Percentiles rank a stretch among this genome's conserved stretches.
These are phyloP conservation scores for Drosophila pallidifrons DNA, from an alignment of 1,140 invertebrate species.

Conservation along the genomic window DNA sequence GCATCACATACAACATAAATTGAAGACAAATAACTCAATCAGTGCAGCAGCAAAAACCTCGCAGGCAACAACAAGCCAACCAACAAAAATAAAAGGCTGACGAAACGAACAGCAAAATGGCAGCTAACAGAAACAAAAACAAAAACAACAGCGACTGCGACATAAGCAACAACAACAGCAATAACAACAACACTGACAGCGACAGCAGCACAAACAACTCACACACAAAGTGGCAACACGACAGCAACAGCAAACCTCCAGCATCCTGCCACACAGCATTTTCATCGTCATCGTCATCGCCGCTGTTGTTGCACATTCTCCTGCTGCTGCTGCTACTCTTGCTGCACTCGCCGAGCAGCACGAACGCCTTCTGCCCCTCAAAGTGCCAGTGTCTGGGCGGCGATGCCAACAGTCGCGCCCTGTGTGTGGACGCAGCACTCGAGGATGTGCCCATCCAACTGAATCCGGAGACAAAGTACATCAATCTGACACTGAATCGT, in stretches of 20 bases:
- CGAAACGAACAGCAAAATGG: slow-evolving; percentile 42
- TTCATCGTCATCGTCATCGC: slow-evolving; percentile 8
- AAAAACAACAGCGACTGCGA: slow-evolving; percentile 8
- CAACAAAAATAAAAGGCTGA: slow-evolving; percentile 5
- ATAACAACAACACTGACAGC: slow-evolving; percentile 10
- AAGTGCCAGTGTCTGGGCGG: slow-evolving; percentile 89
- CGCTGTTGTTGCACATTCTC: slow-evolving; percentile 15
- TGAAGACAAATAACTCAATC: slow-evolving; percentile 41
- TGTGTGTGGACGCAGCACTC: slow-evolving; percentile 91
- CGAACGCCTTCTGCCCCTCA: slow-evolving; percentile 90
- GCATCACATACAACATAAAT: slow-evolving; percentile 22
- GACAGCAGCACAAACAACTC: slow-evolving; percentile 25
- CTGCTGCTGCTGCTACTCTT: slow-evolving; percentile 54
- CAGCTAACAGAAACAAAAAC: slow-evolving; percentile 17
- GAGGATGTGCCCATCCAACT: slow-evolving; percentile 95
- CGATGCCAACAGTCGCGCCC: slow-evolving; percentile 90
- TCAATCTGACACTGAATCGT: slow-evolving; percentile 91
- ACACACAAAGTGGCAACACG: slow-evolving; percentile 51
- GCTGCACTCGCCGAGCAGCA: slow-evolving; percentile 58
- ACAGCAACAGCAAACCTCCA: slow-evolving; percentile 21
- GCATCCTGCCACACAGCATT: slow-evolving; percentile 13
- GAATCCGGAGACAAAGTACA: slow-evolving; percentile 92
- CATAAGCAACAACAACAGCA: slow-evolving; percentile 1
- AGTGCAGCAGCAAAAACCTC: slow-evolving; percentile 14
- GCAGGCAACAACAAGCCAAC: slow-evolving; percentile 12